Base-by-base conservation (phyloP, 2,797 vertebrate species). In the Lates japonicus region DNA sequence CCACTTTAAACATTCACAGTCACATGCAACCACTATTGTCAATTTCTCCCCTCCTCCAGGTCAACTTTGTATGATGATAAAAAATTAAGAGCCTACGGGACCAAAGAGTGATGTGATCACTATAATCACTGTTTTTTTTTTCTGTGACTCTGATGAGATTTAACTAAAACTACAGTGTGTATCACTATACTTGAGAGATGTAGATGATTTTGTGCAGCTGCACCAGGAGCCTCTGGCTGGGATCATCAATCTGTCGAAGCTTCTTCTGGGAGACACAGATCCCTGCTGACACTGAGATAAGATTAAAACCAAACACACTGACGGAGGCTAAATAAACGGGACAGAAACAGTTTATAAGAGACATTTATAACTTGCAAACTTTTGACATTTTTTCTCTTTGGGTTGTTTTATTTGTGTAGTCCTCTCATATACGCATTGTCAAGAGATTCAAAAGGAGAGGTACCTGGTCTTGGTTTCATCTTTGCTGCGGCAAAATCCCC, bases 121-220 rank as follows among this genome's bases (percentile, higher is more conserved):
- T 17, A 20, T 14, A 7, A 41, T 31, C 9, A 4, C 20, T 4
- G 3, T n/a, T n/a, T n/a, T n/a, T n/a, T n/a, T n/a, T n/a, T n/a
- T 29, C 39, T 60, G 48, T 37, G n/a, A 61, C n/a, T 57, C 31
- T 62, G 25, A 48, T 17, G 6, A 41, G 58, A 69, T 54, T 81
- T 58, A 14, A 42, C 0, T 17, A 46, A 16, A n/a, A 42, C 41
- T 9, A 14, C 13, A 29, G 25, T 29, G 25, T 25, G 3, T 1
- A 2, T 77, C 1, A 11, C 39, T 37, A 41, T 73, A 97, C 97
- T 94, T 97, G 97, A 64, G 96, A 96, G 91, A 98, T 96, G 82
- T 95, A 98, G 86, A 99, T 93, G 78, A 99, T 95, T 93, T 98
- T 98, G 92, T 99, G 97, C 76, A 98, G 94, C 90, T 98, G 97